These are phyloP conservation scores for Cecidostiba fungosa DNA, from an alignment of 2,888 invertebrate species.

Conservation along the genomic window DNA sequence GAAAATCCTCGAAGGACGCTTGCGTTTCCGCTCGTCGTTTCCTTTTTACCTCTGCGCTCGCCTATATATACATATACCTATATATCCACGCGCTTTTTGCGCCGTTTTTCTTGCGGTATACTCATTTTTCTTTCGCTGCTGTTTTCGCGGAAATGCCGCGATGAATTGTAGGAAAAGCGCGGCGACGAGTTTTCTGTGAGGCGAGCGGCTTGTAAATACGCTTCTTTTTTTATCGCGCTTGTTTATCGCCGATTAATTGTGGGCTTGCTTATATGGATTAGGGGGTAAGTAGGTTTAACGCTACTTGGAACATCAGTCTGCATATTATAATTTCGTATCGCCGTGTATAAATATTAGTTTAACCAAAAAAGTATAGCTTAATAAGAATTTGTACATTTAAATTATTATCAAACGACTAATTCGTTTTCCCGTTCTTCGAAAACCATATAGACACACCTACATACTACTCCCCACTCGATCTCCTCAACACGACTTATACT, in stretches of 20 bases:
- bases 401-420: not conserved
- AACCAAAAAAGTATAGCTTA: too few relatives aligned
- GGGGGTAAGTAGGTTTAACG: conserved; percentile 36
- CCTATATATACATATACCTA: not conserved
- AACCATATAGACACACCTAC: not conserved
- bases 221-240: not conserved
- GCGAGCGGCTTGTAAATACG: not conserved
- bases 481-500: not conserved
- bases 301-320: too few relatives aligned
- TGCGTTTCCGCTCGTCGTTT: conserved; percentile 50
- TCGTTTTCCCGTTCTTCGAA: conserved; percentile 25
- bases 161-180: not conserved
- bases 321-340: too few relatives aligned
- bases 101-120: conserved; percentile 5
- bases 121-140: not conserved
- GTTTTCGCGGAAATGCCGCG: conserved; percentile 4
- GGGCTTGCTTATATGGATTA: not conserved
- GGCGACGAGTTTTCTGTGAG: not conserved
- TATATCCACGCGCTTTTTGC: not conserved
- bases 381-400: too few relatives aligned
- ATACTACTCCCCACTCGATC: not conserved
- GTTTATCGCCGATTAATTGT: conserved; percentile 13
- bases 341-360: too few relatives aligned
- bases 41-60: conserved; percentile 11
- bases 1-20: conserved; percentile 48